These are phyloP conservation scores for Linepithema humile DNA, from an alignment of 1,140 invertebrate genomes.

Conservation along the genomic window DNA sequence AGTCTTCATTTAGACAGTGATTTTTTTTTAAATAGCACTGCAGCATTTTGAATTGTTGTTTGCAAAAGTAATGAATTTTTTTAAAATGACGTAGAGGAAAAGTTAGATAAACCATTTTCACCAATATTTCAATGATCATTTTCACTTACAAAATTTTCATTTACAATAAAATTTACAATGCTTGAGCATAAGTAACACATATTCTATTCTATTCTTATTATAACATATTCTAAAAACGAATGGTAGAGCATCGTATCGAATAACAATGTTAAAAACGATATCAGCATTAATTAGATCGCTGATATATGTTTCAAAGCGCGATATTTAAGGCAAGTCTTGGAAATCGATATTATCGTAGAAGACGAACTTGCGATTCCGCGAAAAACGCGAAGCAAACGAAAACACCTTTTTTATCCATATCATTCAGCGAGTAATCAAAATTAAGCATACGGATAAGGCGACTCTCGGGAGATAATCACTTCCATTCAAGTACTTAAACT, in stretches of 20 bases:
- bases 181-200: background rate
- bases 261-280: background rate
- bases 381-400: background rate
- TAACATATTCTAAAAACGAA: background rate
- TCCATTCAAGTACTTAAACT: constrained; percentile 58
- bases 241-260: background rate
- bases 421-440: constrained; percentile 45
- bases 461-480: constrained; percentile 52
- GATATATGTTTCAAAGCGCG: background rate
- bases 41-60: background rate
- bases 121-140: background rate
- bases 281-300: background rate
- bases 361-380: background rate
- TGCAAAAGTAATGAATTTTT: background rate
- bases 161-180: background rate
- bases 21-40: background rate
- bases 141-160: too few relatives aligned
- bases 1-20: background rate
- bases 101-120: background rate
- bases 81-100: background rate
- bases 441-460: constrained; percentile 48
- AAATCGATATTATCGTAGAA: constrained; percentile 10
- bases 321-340: background rate
- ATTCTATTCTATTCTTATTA: background rate
- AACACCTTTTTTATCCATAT: constrained; percentile 23